Base-by-base conservation (phyloP, 1,140 invertebrate genomes). In the Drosophila biarmipes region DNA sequence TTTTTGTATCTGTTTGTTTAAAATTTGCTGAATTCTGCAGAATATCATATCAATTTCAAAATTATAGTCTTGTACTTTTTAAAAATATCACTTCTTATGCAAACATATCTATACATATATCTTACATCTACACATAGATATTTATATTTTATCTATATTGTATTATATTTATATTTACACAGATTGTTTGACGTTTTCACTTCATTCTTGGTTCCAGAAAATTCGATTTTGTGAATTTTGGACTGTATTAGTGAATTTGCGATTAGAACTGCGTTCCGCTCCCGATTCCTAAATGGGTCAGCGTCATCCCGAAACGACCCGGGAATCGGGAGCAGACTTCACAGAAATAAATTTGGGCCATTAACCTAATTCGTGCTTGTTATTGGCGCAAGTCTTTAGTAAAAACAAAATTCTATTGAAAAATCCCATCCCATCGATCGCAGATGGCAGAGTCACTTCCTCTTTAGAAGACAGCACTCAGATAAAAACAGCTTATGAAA, bases 291-390 rank as follows among this genome's bases (percentile, higher is more conserved):
- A 66, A 46, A 66, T 80, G 15, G 79, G 73, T 69, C 79, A 78
- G 69, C 69, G 74, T 78, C 79, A 74, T 69, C 42, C 40, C 3
- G 8, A 34, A 38, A 10, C 67, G 66, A 69, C 63, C 63, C 66
- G 58, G 59, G 35, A 51, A 42, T 46, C 51, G 67, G 63, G 49
- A 69, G 66, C 66, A 69, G 64, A 69, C 34, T 46, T 17, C 19
- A 27, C 12, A 24, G 63, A 19, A 48, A 34, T 15, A 4, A 37
- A 77, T 73, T 68, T 29, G 45, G 62, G 67, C 49, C 73, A 66
- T 73, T 64, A 73, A 78, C 73, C 79, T 45, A 82, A 73, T 68
- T 80, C 29, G 11, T 2, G 19, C 19, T 57, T 59, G 59, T 62
- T 77, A 55, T 61, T 49, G 51, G 52, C n/a, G 49, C 34, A 6